These are phyloP conservation scores for Agrochola macilenta DNA, from an alignment of 2,888 invertebrate species.

Conservation along the genomic window DNA sequence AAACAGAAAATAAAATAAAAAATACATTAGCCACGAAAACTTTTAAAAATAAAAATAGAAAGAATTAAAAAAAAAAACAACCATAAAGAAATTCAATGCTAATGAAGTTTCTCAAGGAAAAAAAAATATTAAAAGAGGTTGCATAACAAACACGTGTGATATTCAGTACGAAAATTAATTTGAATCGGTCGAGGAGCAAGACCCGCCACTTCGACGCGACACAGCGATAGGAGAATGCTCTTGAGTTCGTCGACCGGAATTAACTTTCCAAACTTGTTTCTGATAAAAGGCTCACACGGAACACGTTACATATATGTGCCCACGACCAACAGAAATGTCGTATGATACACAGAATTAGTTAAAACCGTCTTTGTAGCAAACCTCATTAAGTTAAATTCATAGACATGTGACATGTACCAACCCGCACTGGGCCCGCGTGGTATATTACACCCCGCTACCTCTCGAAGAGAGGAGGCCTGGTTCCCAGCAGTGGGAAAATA, in stretches of 20 bases:
- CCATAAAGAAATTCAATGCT: constrained; percentile 35
- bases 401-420: too few relatives aligned
- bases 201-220: constrained; percentile 63
- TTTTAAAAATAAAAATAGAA: not conserved
- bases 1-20: constrained; percentile 26
- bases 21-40: constrained; percentile 18
- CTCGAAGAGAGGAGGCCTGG: too few relatives aligned
- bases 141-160: constrained; percentile 45
- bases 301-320: constrained; percentile 71
- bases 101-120: constrained; percentile 51
- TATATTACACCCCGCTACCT: too few relatives aligned
- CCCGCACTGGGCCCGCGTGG: too few relatives aligned
- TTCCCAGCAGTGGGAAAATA: too few relatives aligned
- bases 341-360: constrained; percentile 52
- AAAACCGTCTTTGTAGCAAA: constrained; percentile 44
- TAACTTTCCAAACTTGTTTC: constrained; percentile 88
- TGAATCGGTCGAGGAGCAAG: constrained; percentile 56
- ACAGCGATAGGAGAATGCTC: constrained; percentile 80
- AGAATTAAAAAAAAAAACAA: not conserved
- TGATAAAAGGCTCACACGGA: constrained; percentile 79
- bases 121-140: constrained; percentile 32
- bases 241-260: constrained; percentile 82
- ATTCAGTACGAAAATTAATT: constrained; percentile 54
- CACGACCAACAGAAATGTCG: constrained; percentile 65
- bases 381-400: not conserved